Conservation (phyloP, 2,888 invertebrate genomes). For the Lingula anatina region DNA sequence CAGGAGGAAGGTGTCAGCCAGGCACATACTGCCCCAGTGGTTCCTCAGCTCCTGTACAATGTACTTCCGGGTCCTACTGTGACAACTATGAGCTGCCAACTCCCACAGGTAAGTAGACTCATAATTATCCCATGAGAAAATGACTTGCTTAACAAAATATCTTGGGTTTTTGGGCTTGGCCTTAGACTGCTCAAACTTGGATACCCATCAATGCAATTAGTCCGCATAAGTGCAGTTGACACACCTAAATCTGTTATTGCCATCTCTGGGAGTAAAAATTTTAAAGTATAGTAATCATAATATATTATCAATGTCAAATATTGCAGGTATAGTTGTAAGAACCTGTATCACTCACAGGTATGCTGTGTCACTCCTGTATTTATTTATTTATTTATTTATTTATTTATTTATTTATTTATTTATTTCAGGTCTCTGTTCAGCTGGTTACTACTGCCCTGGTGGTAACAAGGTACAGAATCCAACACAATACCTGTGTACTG, state of each 20-base stretch:
- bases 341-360: too few relatives aligned
- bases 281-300: too few relatives aligned
- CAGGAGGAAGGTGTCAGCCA: constrained; percentile 43
- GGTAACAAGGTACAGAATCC: constrained; percentile 32
- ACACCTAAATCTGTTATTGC: too few relatives aligned
- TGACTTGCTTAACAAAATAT: too few relatives aligned
- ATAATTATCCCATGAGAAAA: too few relatives aligned
- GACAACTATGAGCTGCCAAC: constrained; percentile 30
- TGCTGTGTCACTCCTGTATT: too few relatives aligned
- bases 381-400: too few relatives aligned
- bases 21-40: constrained; percentile 42
- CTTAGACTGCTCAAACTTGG: neutral
- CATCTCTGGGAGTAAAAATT: too few relatives aligned
- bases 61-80: constrained; percentile 36
- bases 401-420: neutral
- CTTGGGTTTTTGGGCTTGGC: neutral
- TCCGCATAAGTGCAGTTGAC: too few relatives aligned
- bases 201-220: too few relatives aligned
- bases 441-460: constrained; percentile 41
- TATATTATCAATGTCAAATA: too few relatives aligned
- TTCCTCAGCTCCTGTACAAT: constrained; percentile 25
- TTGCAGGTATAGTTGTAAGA: too few relatives aligned
- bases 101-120: constrained; percentile 29
- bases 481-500: constrained; percentile 22
- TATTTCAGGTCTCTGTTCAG: constrained; percentile 29